phyloP scores from a whole-genome alignment of 2,888 invertebrate species.

The Mantis religiosa region DNA sequence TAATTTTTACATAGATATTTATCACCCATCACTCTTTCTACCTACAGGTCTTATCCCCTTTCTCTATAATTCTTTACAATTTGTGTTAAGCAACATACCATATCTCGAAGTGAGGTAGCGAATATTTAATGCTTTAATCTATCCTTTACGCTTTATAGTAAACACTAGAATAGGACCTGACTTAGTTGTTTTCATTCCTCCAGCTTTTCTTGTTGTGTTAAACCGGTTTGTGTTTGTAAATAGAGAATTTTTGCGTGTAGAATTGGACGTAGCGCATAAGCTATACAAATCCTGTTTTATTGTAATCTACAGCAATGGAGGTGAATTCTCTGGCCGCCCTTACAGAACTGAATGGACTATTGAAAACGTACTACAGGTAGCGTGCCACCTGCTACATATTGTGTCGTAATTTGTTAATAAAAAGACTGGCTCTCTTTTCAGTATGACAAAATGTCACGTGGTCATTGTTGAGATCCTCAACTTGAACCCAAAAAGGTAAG shows the following conservation, averaged over 20 bases:
- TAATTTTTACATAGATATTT: too few species aligned
- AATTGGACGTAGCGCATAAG: neutral
- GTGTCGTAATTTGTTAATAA: neutral
- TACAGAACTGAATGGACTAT: neutral
- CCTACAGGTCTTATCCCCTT: too few species aligned
- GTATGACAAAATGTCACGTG: neutral
- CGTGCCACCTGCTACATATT: neutral
- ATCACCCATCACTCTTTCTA: too few species aligned
- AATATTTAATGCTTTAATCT: neutral
- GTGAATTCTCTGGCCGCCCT: neutral
- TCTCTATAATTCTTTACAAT: too few species aligned
- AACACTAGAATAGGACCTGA: neutral
- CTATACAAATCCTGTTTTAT: neutral
- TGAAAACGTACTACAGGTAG: neutral
- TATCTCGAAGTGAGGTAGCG: too few species aligned
- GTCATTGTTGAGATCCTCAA: neutral
- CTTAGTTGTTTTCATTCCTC: neutral
- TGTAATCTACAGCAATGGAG: neutral
- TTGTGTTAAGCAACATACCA: too few species aligned
- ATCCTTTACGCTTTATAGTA: neutral
- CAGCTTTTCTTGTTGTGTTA: neutral
- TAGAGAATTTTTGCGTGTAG: neutral
- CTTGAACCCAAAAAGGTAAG: neutral
- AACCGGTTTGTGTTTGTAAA: neutral
- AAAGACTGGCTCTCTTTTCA: neutral